Conservation (phyloP, 2,113 vertebrate genomes). For the Pollimyrus isidori region DNA sequence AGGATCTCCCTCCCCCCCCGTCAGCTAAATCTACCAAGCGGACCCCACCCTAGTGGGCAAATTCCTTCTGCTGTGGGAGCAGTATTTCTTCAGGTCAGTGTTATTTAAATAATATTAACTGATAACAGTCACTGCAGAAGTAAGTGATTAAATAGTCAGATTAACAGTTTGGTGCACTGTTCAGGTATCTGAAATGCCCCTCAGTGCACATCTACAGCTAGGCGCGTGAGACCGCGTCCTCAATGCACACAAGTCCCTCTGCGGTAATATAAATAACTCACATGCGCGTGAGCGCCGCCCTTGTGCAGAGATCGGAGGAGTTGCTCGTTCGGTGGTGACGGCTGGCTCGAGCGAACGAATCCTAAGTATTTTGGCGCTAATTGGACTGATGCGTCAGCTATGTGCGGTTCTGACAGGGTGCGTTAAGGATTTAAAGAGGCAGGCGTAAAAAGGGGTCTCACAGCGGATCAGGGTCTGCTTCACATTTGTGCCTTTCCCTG, state of each 20-base stretch:
- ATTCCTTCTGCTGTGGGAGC: background rate
- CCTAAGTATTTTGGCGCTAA: constrained; percentile 22
- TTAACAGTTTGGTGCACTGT: background rate
- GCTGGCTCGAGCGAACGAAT: background rate
- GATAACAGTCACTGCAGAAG: background rate
- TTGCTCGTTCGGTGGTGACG: constrained; percentile 8
- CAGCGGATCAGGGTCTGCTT: background rate
- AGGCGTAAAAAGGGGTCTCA: background rate
- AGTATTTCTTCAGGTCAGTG: background rate
- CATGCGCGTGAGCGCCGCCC: background rate
- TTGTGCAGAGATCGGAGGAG: background rate
- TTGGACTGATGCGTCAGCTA: constrained; percentile 19
- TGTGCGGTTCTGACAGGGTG: constrained; percentile 8
- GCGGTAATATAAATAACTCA: constrained; percentile 21
- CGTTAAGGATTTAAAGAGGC: constrained; percentile 10
- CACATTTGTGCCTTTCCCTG: background rate
- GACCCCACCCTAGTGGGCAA: background rate
- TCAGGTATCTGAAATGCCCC: background rate
- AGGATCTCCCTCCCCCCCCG: background rate
- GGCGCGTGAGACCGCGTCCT: background rate
- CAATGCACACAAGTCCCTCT: background rate
- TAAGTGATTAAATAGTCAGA: background rate
- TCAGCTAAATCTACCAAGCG: background rate
- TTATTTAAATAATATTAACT: background rate
- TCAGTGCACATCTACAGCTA: background rate